phyloP scores from a whole-genome alignment of 2,888 invertebrate species.

The Pediacus dermestoides region DNA sequence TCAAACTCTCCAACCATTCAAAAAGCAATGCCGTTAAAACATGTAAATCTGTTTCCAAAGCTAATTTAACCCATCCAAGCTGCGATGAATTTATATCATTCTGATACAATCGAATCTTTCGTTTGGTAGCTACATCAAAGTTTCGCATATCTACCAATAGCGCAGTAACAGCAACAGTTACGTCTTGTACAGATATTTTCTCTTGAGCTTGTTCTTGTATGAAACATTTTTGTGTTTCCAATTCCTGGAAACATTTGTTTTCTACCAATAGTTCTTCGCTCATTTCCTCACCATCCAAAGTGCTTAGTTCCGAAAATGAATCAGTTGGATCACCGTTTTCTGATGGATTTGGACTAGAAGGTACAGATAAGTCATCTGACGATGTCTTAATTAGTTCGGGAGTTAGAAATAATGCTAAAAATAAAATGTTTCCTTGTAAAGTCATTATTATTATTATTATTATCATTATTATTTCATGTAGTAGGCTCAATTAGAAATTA shows the following conservation, averaged over 20 bases:
- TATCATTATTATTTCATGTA: too few relatives aligned
- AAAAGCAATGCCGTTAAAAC: constrained; percentile 64
- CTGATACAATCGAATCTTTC: constrained; percentile 55
- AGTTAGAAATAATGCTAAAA: constrained; percentile 32
- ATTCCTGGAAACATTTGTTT: constrained; percentile 55
- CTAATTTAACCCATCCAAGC: constrained; percentile 63
- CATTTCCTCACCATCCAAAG: constrained; percentile 51
- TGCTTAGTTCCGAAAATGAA: constrained; percentile 39
- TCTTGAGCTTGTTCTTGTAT: constrained; percentile 35
- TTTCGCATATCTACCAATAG: constrained; percentile 58
- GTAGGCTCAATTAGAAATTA: too few relatives aligned
- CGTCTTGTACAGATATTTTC: constrained; percentile 34
- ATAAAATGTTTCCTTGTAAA: neutral
- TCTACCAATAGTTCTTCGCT: constrained; percentile 50
- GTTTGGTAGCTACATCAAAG: constrained; percentile 56
- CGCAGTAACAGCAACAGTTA: constrained; percentile 50
- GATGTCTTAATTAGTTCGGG: constrained; percentile 33
- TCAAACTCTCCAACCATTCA: constrained; percentile 75
- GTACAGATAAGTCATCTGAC: constrained; percentile 29
- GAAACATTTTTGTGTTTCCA: constrained; percentile 50
- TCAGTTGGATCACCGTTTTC: constrained; percentile 39
- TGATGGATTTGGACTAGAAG: constrained; percentile 42
- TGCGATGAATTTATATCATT: constrained; percentile 64
- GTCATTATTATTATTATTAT: neutral
- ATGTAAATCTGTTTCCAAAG: constrained; percentile 61